Evolutionary conservation across 2,888 invertebrate species (phyloP).

Genomic region (Microctonus brassicae): DNA sequence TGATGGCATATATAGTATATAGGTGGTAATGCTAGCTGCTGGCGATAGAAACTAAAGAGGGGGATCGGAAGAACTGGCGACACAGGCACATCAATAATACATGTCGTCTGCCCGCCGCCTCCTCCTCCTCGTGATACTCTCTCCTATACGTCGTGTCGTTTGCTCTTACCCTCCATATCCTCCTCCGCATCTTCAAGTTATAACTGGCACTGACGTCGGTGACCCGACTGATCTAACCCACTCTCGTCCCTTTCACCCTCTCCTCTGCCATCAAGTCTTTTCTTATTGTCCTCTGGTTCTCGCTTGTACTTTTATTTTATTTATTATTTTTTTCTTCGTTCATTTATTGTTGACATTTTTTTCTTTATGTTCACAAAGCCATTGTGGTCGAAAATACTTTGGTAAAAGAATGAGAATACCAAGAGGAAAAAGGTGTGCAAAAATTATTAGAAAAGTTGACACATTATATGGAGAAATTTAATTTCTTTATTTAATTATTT

Average conservation of each 20-base stretch:
- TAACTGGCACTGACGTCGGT: constrained; percentile 58
- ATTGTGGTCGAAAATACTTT: constrained; percentile 4
- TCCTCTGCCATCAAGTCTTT: constrained; percentile 3
- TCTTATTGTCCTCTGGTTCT: constrained; percentile 25
- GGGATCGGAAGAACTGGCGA: constrained; percentile 54
- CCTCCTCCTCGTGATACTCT: constrained; percentile 37
- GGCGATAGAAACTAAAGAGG: constrained; percentile 33
- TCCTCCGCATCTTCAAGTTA: constrained; percentile 55
- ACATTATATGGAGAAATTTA: no score
- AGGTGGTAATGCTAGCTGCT: constrained; percentile 27
- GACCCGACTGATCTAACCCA: constrained; percentile 51
- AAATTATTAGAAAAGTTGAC: no score
- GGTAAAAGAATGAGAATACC: no score
- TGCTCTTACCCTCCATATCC: constrained; percentile 32
- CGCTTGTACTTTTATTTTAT: constrained; percentile 16
- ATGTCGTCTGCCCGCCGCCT: constrained; percentile 53
- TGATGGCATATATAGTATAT: no score
- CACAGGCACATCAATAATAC: constrained; percentile 62
- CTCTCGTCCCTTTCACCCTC: constrained; percentile 37
- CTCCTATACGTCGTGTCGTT: constrained; percentile 24
- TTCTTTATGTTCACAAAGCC: constrained; percentile 11
- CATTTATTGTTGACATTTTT: constrained; percentile 34
- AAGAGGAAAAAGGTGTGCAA: no score
- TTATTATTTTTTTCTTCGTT: background rate
- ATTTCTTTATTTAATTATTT: background rate